Evolutionary conservation across 1,140 invertebrate species (phyloP).

Genomic region (Gonatopus flavifemur): DNA sequence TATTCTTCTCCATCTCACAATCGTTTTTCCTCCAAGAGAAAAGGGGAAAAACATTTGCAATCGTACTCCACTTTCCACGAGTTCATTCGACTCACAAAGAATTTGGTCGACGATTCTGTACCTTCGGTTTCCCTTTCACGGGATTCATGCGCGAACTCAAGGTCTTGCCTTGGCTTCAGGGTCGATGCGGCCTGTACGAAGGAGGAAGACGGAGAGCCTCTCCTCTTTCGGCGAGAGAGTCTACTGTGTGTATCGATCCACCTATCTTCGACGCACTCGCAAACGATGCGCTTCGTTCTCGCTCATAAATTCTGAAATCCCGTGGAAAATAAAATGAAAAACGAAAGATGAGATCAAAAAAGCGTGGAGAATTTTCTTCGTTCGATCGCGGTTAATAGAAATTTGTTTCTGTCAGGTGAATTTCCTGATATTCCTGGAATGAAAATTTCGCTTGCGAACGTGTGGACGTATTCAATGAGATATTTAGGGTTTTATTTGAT

Average conservation of each 20-base stretch:
- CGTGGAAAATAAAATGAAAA: not conserved
- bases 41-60: too few species aligned
- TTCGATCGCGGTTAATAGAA: too few species aligned
- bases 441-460: too few species aligned
- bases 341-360: not conserved
- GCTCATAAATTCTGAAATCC: not conserved
- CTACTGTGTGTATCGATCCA: constrained; percentile 27
- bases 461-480: too few species aligned
- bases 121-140: constrained; percentile 34
- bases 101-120: constrained; percentile 17
- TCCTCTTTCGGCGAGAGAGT: constrained; percentile 14
- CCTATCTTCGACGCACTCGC: constrained; percentile 34
- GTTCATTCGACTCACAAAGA: too few species aligned
- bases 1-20: too few species aligned
- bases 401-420: too few species aligned
- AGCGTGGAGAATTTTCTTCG: too few species aligned
- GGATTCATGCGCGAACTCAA: constrained; percentile 27
- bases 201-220: constrained; percentile 22
- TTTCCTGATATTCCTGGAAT: too few species aligned
- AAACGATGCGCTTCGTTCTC: constrained; percentile 11
- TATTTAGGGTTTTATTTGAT: too few species aligned
- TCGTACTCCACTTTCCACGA: too few species aligned
- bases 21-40: too few species aligned
- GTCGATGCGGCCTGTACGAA: constrained; percentile 23
- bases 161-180: constrained; percentile 37